Percentiles rank a stretch among this genome's conserved stretches.
These are phyloP conservation scores for Agonopterix heracliana DNA, from an alignment of 2,888 invertebrate genomes.

Conservation along the genomic window DNA sequence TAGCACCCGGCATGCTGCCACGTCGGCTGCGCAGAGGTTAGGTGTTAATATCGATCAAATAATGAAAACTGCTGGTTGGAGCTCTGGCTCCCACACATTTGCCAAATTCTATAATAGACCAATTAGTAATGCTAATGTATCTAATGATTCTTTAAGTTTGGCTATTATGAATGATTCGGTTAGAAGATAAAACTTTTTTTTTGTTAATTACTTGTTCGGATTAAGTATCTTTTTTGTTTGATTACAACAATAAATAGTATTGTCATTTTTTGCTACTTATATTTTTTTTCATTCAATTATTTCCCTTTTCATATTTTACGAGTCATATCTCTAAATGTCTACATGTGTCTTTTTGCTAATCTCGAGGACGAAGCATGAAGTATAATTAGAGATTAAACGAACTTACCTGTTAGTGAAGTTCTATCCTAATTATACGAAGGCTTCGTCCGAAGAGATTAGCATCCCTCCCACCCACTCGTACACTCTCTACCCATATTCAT, in stretches of 20 bases:
- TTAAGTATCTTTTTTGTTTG: background rate
- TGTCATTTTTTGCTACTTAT: background rate
- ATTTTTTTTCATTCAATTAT: background rate
- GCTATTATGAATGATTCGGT: background rate
- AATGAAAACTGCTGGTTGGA: constrained; percentile 2
- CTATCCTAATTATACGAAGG: too few species aligned
- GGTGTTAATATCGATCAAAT: constrained; percentile 1
- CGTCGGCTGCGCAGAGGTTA: background rate
- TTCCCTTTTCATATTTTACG: constrained; percentile 1
- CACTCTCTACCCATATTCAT: background rate
- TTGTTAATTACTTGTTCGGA: background rate
- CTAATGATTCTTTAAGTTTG: background rate
- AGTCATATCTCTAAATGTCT: background rate
- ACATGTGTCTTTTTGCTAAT: background rate
- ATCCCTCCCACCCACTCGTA: background rate
- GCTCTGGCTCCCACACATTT: background rate
- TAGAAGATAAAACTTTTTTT: background rate
- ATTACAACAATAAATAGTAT: background rate
- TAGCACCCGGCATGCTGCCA: constrained; percentile 1
- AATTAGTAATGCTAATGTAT: background rate
- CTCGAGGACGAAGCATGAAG: too few species aligned
- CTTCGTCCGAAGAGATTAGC: background rate
- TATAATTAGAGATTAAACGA: too few species aligned
- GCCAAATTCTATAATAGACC: constrained; percentile 2
- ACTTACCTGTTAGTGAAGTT: too few species aligned